Conservation (phyloP, 2,113 vertebrate species). For the Macaca fascicularis region DNA sequence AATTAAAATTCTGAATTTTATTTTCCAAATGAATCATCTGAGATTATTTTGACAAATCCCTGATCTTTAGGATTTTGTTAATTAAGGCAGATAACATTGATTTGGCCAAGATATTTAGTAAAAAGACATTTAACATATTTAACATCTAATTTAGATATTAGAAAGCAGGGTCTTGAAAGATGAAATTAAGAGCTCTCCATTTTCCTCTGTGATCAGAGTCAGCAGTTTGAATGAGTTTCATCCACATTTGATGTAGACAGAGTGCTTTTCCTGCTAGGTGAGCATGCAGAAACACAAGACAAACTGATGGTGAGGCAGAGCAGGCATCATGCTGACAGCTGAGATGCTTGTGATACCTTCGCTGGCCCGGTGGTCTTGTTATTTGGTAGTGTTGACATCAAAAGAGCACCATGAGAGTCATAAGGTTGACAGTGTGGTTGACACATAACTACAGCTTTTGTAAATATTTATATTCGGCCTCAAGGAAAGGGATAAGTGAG, state of each 20-base stretch:
- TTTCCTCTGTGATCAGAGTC: neutral
- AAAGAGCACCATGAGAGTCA: neutral
- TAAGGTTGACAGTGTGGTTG: neutral
- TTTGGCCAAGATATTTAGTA: neutral
- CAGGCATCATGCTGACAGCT: neutral
- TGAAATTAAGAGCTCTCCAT: neutral
- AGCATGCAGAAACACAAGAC: neutral
- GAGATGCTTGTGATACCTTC: neutral
- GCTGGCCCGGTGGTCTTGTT: neutral
- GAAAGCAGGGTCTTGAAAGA: neutral
- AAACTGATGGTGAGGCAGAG: neutral
- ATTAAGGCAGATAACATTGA: neutral
- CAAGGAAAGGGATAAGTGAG: neutral
- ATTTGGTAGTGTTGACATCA: neutral
- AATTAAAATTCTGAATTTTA: neutral
- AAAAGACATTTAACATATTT: neutral
- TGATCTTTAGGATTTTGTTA: neutral
- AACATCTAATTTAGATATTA: neutral
- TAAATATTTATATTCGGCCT: conserved; percentile 38
- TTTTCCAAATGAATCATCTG: neutral
- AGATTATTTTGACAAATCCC: neutral
- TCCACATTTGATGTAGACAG: neutral
- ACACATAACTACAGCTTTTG: neutral
- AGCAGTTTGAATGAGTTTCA: neutral
- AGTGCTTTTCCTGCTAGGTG: neutral